phyloP scores from a whole-genome alignment of 2,888 invertebrate species.

The Drosophila basisetae region DNA sequence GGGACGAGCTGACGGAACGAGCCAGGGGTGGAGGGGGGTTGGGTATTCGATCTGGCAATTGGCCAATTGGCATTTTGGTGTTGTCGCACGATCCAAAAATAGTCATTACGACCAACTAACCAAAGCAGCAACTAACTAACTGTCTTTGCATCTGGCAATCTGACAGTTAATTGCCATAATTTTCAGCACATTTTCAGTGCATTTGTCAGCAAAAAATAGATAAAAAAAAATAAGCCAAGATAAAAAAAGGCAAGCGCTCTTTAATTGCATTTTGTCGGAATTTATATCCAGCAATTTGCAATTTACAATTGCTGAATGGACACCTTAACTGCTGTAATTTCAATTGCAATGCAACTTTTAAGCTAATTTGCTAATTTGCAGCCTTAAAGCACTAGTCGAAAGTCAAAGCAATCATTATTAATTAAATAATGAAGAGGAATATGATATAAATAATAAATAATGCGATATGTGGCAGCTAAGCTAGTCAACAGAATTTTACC shows the following conservation, averaged over 20 bases:
- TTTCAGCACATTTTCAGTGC: constrained; percentile 54
- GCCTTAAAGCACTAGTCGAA: background rate
- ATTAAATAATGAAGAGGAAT: background rate
- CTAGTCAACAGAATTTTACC: background rate
- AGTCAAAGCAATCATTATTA: background rate
- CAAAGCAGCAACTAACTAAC: constrained; percentile 20
- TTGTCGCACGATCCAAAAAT: constrained; percentile 74
- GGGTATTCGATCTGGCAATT: constrained; percentile 22
- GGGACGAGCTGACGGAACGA: background rate
- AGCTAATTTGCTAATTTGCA: constrained; percentile 7
- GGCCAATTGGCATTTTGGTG: constrained; percentile 46
- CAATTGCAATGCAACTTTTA: background rate
- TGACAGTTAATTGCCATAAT: constrained; percentile 68
- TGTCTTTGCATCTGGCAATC: constrained; percentile 22
- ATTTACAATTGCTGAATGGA: background rate
- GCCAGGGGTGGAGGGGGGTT: background rate
- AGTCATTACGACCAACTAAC: constrained; percentile 72
- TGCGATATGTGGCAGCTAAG: background rate
- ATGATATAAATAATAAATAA: background rate
- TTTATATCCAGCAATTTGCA: constrained; percentile 7
- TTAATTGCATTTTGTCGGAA: constrained; percentile 39
- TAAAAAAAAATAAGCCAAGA: too few relatives aligned
- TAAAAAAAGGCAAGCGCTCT: constrained; percentile 4
- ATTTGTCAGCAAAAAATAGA: constrained; percentile 44
- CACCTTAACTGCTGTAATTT: background rate